Base-by-base conservation (phyloP, 2,797 vertebrate genomes). In the Coreius guichenoti region DNA sequence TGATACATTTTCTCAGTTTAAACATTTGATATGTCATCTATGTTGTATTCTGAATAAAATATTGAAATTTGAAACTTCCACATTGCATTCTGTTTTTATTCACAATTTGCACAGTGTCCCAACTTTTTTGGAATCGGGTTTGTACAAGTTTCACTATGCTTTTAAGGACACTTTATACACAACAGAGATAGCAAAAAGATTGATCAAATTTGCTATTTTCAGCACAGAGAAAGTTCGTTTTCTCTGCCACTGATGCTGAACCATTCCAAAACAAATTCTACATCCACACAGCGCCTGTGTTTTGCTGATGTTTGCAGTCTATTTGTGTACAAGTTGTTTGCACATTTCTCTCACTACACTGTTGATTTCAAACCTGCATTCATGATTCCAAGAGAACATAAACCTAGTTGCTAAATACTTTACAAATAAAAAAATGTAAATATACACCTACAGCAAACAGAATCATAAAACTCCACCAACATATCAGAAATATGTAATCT, bases 271-370 rank as follows among this genome's bases (percentile, higher is more conserved):
- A 74, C 56, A 74, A 74, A 49, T 29, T 23, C 26, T 2, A 17
- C 81, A 33, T 45, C 31, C 31, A 83, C 63, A 36, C 21, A 29
- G 33, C 1, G 36, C 33, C 8, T 29, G 61, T 26, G 33, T 72
- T 82, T 36, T 43, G 68, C 68, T 12, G 36, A 72, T 12, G 75
- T 58, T 68, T 78, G 75, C 65, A 78, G 36, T 69, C 21, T 84
- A 31, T 78, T 78, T 78, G 74, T 70, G 29, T 36, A 45, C 4
- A 36, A 49, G 39, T 23, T 76, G 65, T 70, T 70, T 80, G 51
- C 54, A 54, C 26, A 45, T 68, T 43, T 61, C 45, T 83, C 12
- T 49, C 26, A 29, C 31, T 23, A 29, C 26, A 67, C 43, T 54
- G 65, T n/a, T 70, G 31, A 36, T 36, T 76, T 26, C n/a, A 56